Evolutionary conservation across 2,113 vertebrate genomes (phyloP).

Genomic region (Uropsilus gracilis): DNA sequence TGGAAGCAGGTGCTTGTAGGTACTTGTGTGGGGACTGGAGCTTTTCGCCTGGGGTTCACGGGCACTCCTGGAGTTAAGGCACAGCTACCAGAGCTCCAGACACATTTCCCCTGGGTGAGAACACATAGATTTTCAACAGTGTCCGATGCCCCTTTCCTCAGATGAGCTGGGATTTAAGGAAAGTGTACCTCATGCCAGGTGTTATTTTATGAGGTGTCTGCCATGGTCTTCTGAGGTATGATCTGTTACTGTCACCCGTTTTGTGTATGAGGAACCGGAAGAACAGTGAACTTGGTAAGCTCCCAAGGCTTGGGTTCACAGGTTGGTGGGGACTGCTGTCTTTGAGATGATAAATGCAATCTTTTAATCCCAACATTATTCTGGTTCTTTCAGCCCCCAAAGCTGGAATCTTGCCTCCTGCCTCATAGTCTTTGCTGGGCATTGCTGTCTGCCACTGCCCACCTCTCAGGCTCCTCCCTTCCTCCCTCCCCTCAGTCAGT

Average conservation of each 20-base stretch:
- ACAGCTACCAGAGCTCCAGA: not conserved
- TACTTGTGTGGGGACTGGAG: rapidly evolving
- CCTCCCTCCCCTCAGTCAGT: not conserved
- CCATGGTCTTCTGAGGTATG: not conserved
- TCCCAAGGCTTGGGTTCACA: not conserved
- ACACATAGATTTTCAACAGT: not conserved
- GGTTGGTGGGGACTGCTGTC: too few relatives aligned
- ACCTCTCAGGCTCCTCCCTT: not conserved
- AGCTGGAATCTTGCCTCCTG: too few relatives aligned
- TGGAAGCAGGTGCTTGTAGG: not conserved
- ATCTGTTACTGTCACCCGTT: too few relatives aligned
- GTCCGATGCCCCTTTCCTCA: not conserved
- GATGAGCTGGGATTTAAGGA: rapidly evolving
- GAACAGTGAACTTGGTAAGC: not conserved
- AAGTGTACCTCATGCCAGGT: not conserved
- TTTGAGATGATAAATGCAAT: not conserved
- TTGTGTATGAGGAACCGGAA: not conserved
- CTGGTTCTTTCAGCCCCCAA: not conserved
- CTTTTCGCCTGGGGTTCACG: not conserved
- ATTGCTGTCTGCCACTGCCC: not conserved
- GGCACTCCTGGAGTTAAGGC: not conserved
- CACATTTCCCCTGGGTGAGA: not conserved
- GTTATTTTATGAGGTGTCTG: rapidly evolving
- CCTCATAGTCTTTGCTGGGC: not conserved
- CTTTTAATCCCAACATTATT: too few relatives aligned